phyloP scores from a whole-genome alignment of 2,888 invertebrate genomes.

The Cephus pulcher region DNA sequence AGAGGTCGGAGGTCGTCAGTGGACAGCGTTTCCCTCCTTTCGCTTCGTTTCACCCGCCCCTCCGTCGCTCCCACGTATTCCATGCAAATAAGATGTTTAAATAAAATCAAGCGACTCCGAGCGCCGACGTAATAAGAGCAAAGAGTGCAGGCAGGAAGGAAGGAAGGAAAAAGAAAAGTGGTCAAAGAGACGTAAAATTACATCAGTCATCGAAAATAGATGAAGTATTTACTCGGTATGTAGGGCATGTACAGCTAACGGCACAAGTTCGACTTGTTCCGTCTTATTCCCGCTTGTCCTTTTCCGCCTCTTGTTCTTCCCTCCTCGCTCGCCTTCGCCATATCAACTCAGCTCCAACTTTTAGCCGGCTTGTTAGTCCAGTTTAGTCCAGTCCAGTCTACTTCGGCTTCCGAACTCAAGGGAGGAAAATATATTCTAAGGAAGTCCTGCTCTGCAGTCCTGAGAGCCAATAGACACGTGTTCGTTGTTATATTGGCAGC shows the following conservation, averaged over 20 bases:
- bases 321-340: not conserved
- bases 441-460: not conserved
- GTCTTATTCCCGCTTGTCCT: not conserved
- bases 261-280: slow-evolving; percentile 1
- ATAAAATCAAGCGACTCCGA: slow-evolving; percentile 33
- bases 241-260: slow-evolving; percentile 17
- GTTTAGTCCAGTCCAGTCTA: not conserved
- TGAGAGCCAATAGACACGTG: not conserved
- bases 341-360: not conserved
- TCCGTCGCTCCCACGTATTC: not conserved
- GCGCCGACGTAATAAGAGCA: not conserved
- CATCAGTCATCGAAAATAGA: slow-evolving; percentile 20
- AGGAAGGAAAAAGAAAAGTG: not conserved
- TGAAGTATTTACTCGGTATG: slow-evolving; percentile 28
- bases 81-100: slow-evolving; percentile 40
- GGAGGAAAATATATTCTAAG: not conserved
- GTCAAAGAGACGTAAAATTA: slow-evolving; percentile 15
- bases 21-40: not conserved
- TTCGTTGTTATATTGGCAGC: not conserved
- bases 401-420: not conserved
- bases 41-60: not conserved
- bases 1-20: not conserved
- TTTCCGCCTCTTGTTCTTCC: not conserved
- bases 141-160: not conserved
- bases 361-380: not conserved